phyloP scores from a whole-genome alignment of 2,888 invertebrate genomes.

The Exocentrus adspersus region DNA sequence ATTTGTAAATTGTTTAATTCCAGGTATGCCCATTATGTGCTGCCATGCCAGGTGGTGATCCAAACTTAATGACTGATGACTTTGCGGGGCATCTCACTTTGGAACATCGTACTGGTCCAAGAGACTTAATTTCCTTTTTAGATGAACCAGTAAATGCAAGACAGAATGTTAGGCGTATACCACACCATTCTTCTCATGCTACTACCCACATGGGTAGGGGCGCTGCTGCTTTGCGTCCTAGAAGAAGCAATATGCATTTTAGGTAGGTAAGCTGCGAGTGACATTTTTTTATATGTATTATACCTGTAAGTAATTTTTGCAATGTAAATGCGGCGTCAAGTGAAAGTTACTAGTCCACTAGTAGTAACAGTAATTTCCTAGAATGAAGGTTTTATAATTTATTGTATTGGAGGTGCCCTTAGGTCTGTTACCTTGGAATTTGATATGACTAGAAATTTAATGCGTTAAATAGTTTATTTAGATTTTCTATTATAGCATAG shows the following conservation, averaged over 20 bases:
- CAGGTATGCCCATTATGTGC: constrained; percentile 98
- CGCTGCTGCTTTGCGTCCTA: constrained; percentile 69
- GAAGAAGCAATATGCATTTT: constrained; percentile 95
- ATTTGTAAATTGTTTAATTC: constrained; percentile 46
- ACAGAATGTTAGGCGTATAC: constrained; percentile 63
- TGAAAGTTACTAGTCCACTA: no score
- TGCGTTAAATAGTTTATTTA: no score
- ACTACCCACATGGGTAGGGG: constrained; percentile 54
- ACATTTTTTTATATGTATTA: background rate
- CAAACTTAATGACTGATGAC: constrained; percentile 97
- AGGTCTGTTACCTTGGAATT: no score
- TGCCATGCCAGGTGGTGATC: constrained; percentile 95
- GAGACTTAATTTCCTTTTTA: constrained; percentile 92
- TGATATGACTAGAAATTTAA: no score
- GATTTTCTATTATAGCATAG: no score
- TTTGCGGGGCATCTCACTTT: constrained; percentile 95
- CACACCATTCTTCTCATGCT: constrained; percentile 58
- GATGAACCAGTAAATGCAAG: constrained; percentile 84
- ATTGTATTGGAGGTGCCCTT: no score
- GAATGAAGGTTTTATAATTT: no score
- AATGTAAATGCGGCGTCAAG: no score
- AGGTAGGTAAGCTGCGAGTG: constrained; percentile 68
- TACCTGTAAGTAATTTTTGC: no score
- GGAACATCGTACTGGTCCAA: constrained; percentile 83
- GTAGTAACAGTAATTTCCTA: no score